These are phyloP conservation scores for Melanostoma scalare DNA, from an alignment of 2,888 invertebrate genomes.

Conservation along the genomic window DNA sequence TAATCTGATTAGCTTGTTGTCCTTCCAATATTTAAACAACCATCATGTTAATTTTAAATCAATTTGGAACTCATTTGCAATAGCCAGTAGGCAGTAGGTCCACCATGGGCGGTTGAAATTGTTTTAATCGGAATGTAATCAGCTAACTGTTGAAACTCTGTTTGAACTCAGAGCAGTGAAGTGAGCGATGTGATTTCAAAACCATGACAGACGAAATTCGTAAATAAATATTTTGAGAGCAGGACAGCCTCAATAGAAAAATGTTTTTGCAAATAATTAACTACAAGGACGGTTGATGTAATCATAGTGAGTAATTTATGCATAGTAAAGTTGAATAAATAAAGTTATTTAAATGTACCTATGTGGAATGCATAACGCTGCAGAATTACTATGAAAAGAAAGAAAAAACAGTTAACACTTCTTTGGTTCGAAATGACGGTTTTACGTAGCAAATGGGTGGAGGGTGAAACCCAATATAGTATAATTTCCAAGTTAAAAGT, in stretches of 20 bases:
- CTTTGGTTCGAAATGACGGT: too few relatives aligned
- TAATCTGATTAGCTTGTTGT: slow-evolving; percentile 71
- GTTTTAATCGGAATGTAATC: slow-evolving; percentile 65
- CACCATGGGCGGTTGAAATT: slow-evolving; percentile 51
- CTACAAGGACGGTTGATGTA: slow-evolving; percentile 51
- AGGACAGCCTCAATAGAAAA: slow-evolving; percentile 42
- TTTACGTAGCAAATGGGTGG: too few relatives aligned
- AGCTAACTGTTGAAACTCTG: slow-evolving; percentile 59
- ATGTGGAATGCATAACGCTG: too few relatives aligned
- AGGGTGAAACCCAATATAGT: too few relatives aligned
- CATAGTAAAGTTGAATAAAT: not conserved
- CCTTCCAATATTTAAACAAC: slow-evolving; percentile 57
- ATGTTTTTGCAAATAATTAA: slow-evolving; percentile 61
- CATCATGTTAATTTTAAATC: slow-evolving; percentile 68
- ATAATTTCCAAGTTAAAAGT: too few relatives aligned
- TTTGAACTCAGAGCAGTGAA: not conserved
- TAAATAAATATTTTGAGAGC: slow-evolving; percentile 45
- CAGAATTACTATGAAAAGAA: too few relatives aligned
- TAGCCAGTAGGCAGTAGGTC: slow-evolving; percentile 22
- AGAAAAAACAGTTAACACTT: too few relatives aligned
- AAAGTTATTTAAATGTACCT: too few relatives aligned
- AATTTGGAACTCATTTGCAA: slow-evolving; percentile 55
- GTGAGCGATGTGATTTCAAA: not conserved
- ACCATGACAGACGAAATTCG: slow-evolving; percentile 5
- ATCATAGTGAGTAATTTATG: slow-evolving; percentile 41